phyloP scores from a whole-genome alignment of 2,113 vertebrate genomes.

The Eupsittula cactorum region DNA sequence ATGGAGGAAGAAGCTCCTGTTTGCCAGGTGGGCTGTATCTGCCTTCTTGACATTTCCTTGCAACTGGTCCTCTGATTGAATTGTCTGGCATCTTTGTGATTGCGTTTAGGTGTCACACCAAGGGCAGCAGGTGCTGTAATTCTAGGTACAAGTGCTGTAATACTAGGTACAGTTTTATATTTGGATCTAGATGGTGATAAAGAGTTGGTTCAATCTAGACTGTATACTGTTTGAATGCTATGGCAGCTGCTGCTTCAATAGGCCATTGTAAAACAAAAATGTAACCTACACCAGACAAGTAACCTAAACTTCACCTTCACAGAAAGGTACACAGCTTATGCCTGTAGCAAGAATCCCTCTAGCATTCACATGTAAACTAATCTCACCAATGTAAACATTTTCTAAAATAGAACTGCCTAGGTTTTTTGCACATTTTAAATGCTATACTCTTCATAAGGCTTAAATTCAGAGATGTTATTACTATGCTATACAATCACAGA shows the following conservation, averaged over 20 bases:
- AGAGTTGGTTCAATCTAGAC: not conserved
- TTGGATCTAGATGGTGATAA: not conserved
- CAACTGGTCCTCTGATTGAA: not conserved
- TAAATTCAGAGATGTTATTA: not conserved
- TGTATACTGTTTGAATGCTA: not conserved
- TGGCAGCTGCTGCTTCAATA: not conserved
- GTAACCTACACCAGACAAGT: not conserved
- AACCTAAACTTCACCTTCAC: not conserved
- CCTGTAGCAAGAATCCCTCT: not conserved
- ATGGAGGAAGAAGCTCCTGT: not conserved
- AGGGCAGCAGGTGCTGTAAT: not conserved
- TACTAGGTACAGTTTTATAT: not conserved
- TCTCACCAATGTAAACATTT: not conserved
- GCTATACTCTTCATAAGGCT: not conserved
- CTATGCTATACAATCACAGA: not conserved
- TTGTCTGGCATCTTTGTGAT: not conserved
- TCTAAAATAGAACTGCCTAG: not conserved
- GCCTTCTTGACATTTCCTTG: not conserved
- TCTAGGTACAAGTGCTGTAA: not conserved
- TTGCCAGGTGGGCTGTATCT: not conserved
- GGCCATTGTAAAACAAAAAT: not conserved
- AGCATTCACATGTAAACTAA: not conserved
- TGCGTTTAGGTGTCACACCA: not conserved
- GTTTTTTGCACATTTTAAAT: not conserved
- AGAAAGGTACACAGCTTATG: not conserved